phyloP scores from a whole-genome alignment of 2,113 vertebrate species.

The Pungitius pungitius region DNA sequence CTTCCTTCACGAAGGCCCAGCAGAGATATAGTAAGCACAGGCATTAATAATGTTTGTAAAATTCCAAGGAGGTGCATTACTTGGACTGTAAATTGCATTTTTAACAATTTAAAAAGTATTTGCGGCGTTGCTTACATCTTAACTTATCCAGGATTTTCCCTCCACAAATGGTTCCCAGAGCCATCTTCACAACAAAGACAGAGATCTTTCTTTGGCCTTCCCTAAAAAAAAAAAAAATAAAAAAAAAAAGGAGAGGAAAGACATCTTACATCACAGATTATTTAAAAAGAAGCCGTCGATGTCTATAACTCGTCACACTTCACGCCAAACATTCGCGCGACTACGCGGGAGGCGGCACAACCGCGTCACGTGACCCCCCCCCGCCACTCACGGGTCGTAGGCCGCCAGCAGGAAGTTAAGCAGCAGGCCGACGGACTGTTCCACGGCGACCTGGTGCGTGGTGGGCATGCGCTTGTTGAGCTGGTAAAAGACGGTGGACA shows the following conservation, averaged over 20 bases:
- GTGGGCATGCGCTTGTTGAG: constrained; percentile 98
- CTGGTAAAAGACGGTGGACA: constrained; percentile 96
- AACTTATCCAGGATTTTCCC: constrained; percentile 99
- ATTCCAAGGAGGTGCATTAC: constrained; percentile 30
- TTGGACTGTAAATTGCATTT: constrained; percentile 27
- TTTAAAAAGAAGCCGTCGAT: constrained; percentile 5
- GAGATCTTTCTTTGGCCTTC: constrained; percentile 95
- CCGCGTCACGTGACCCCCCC: too few relatives aligned
- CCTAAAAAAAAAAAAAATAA: constrained; percentile 82
- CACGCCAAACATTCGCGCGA: constrained; percentile 25
- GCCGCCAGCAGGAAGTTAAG: constrained; percentile 97
- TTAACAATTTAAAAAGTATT: constrained; percentile 48
- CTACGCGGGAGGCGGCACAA: too few relatives aligned
- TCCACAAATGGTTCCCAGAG: constrained; percentile 93
- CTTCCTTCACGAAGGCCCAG: constrained; percentile 26
- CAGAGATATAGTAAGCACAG: constrained; percentile 29
- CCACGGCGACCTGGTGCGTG: constrained; percentile 95
- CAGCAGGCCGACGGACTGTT: constrained; percentile 93
- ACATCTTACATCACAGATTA: constrained; percentile 19
- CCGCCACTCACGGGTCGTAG: constrained; percentile 91
- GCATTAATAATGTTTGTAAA: constrained; percentile 15
- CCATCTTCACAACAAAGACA: constrained; percentile 95
- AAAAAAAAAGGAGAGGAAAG: constrained; percentile 66
- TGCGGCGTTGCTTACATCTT: constrained; percentile 89
- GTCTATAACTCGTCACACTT: constrained; percentile 18